A percentile compares a stretch with the other conserved stretches of the same genome.
Evolutionary conservation across 1,140 invertebrate species (phyloP).

Genomic region (Nasonia longicornis): DNA sequence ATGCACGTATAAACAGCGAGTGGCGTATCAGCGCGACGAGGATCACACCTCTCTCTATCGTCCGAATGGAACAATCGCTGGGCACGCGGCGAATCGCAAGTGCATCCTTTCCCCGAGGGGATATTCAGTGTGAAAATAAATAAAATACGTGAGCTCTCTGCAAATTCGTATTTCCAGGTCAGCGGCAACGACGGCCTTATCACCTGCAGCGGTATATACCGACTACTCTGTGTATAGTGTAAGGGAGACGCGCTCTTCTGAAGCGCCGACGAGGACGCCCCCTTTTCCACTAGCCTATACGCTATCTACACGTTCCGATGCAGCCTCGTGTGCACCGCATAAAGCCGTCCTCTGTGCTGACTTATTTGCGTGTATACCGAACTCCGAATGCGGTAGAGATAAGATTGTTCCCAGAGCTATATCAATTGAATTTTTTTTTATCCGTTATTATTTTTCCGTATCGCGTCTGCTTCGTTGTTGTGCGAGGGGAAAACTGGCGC

Average conservation of each 20-base stretch:
- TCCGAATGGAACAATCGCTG: conserved; percentile 6
- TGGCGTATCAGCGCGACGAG: background rate
- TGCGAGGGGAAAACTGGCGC: background rate
- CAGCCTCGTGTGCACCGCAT: background rate
- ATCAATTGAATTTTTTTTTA: too few relatives aligned
- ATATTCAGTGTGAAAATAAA: conserved; percentile 44
- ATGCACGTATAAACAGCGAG: too few relatives aligned
- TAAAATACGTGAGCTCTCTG: conserved; percentile 45
- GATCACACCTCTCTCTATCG: background rate
- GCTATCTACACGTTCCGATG: background rate
- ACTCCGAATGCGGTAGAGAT: too few relatives aligned
- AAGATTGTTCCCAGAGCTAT: too few relatives aligned
- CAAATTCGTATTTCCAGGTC: conserved; percentile 41
- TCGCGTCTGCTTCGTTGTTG: too few relatives aligned
- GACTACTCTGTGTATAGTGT: conserved; percentile 45
- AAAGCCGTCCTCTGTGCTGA: background rate
- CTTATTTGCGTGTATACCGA: background rate
- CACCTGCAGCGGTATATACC: conserved; percentile 26
- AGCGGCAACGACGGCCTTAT: conserved; percentile 44
- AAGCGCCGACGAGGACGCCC: background rate
- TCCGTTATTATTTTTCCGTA: too few relatives aligned
- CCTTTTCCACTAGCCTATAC: background rate
- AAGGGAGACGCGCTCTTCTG: conserved; percentile 25
- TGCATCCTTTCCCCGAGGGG: conserved; percentile 3
- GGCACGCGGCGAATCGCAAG: conserved; percentile 25